Evolutionary conservation across 2,113 vertebrate genomes (phyloP).

Genomic region (Dascyllus trimaculatus): DNA sequence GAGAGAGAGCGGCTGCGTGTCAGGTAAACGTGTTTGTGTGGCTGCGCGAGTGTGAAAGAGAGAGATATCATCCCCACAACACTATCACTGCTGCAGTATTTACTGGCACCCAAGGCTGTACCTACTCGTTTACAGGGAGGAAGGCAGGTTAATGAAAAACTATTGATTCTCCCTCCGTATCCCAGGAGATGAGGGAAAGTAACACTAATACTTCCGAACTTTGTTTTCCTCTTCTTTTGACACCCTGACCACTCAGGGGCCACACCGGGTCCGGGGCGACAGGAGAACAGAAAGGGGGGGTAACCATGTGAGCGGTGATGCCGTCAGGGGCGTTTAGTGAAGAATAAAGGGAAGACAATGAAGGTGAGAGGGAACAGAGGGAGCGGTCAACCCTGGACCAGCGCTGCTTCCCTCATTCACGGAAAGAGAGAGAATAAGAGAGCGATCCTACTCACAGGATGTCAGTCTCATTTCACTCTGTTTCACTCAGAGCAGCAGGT

Average conservation of each 20-base stretch:
- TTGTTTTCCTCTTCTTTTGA: slow-evolving; percentile 59
- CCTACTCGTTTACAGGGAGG: slow-evolving; percentile 47
- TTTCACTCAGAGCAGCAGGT: slow-evolving; percentile 13
- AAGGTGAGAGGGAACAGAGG: slow-evolving; percentile 32
- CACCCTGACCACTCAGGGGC: slow-evolving; percentile 4
- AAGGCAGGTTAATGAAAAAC: slow-evolving; percentile 80
- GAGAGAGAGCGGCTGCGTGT: not conserved
- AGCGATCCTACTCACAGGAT: not conserved
- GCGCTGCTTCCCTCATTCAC: slow-evolving; percentile 7
- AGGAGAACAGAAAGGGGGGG: not conserved
- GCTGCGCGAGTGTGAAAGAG: not conserved
- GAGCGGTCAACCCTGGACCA: slow-evolving; percentile 42
- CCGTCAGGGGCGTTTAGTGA: slow-evolving; percentile 36
- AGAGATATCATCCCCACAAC: slow-evolving; percentile 12
- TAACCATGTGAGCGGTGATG: slow-evolving; percentile 40
- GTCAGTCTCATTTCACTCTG: slow-evolving; percentile 3
- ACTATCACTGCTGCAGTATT: slow-evolving; percentile 34
- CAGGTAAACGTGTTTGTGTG: not conserved
- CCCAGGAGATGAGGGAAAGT: slow-evolving; percentile 63
- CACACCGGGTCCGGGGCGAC: not conserved
- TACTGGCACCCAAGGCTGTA: slow-evolving; percentile 35
- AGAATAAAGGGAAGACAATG: slow-evolving; percentile 55
- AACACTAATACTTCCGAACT: slow-evolving; percentile 68
- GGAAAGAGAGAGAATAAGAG: not conserved
- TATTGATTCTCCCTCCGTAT: slow-evolving; percentile 69